Base-by-base conservation (phyloP, 2,888 invertebrate genomes). In the Blomia tropicalis region DNA sequence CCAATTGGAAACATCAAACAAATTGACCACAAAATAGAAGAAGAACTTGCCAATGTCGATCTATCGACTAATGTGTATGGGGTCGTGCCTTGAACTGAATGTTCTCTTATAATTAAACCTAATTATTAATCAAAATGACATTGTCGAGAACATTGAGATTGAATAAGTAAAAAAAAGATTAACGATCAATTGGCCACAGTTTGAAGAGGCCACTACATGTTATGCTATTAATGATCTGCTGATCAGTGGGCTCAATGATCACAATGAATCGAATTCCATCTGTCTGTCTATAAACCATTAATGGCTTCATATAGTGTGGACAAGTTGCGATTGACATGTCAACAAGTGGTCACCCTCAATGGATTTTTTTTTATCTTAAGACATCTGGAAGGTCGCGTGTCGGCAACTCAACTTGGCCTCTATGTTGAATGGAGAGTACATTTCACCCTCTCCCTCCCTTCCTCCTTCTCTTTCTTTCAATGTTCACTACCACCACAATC, bases 271-370 rank as follows among this genome's bases (percentile, higher is more conserved):
- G n/a, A n/a, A n/a, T n/a, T n/a, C n/a, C n/a, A n/a, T n/a, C n/a
- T n/a, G n/a, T n/a, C n/a, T n/a, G n/a, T n/a, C n/a, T n/a, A n/a
- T n/a, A n/a, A n/a, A n/a, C n/a, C n/a, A n/a, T n/a, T n/a, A n/a
- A n/a, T 41, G 14, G 41, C 41, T 41, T n/a, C 14, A 41, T 41
- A 14, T 41, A n/a, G 14, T 41, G 41, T 41, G 41, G 41, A 14
- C n/a, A 41, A 41, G 41, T 17, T n/a, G 14, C 14, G n/a, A 47
- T 47, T 47, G 51, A 47, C 51, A 47, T 47, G 51, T 47, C 51
- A 47, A 47, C 51, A 47, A 47, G 51, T 47, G 51, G 51, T 47
- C 51, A 22, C 22, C n/a, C 7, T 47, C 7, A 47, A 47, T 47
- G 51, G 51, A 19, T 14, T n/a, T n/a, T 47, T 17, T 41, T n/a